Percentiles rank a stretch among this genome's conserved stretches.
These are phyloP conservation scores for Chaunax sp. DNA, from an alignment of 2,797 vertebrate species.

Conservation along the genomic window DNA sequence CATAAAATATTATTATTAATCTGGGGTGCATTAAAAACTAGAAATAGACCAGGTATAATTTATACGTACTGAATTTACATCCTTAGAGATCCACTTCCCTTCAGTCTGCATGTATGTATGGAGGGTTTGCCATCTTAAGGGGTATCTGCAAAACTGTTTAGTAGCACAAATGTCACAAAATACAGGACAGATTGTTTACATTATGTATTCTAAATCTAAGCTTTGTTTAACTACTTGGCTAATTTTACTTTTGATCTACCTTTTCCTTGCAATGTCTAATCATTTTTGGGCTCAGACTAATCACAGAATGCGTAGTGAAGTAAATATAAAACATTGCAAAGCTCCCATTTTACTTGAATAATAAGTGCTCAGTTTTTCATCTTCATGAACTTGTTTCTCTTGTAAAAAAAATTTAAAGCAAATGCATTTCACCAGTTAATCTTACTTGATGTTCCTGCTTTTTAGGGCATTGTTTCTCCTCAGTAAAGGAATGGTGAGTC, in stretches of 20 bases:
- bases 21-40: neutral
- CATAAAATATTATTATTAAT: neutral
- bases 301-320: neutral
- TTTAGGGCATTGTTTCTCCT: constrained; percentile 92
- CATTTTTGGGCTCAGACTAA: neutral
- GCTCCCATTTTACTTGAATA: neutral
- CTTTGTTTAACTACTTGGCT: too few species aligned
- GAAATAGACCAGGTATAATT: neutral
- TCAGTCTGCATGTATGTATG: constrained; percentile 1
- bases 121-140: neutral
- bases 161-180: fast-evolving
- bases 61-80: neutral
- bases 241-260: too few species aligned
- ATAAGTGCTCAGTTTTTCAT: neutral
- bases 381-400: neutral
- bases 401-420: neutral
- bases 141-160: neutral
- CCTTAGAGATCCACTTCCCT: neutral
- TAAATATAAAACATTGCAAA: neutral
- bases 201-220: neutral
- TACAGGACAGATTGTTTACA: too few species aligned
- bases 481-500: constrained; percentile 97
- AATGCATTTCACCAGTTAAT: neutral
- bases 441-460: constrained; percentile 29
- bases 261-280: neutral